Evolutionary conservation across 2,888 invertebrate genomes (phyloP), one percentile per base, ranked within the genome.

Genomic region (Phaonia tiefii): DNA sequence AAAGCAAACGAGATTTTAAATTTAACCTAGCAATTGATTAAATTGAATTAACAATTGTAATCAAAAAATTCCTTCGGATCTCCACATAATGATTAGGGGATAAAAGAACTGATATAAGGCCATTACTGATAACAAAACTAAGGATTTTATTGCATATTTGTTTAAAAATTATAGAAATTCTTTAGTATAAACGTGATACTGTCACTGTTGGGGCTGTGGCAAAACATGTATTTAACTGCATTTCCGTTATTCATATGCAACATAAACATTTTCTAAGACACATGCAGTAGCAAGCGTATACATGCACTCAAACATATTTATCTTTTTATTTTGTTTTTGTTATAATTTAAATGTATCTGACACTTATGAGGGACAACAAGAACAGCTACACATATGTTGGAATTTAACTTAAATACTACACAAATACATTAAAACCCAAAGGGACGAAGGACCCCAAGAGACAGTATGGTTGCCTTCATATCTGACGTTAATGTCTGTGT

Each of bases 201-300:
- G 31, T 31, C 8, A 8, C 31, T 31, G 7, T 25, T 22, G 51
- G 11, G 39, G 5, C 15, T 46, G 10, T 11, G 39, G 11, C 49
- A 39, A 46, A 60, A 58, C 51, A 11, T 66, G 66, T 25, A 72
- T 77, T 72, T 60, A 66, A 51, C 77, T 77, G 77, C 77, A 77
- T 72, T 77, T 72, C 72, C 77, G 66, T 71, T 77, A 7, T 46
- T 17, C 58, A 69, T 75, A 60, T 37, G 60, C 37, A 60, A 39
- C 60, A 60, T 60, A 60, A 60, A 60, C 37, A 39, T 37, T 39
- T 39, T 15, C 22, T 17, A 49, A 46, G 15, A 46, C 46, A 46
- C 46, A 17, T 17, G 17, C 15, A 22, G n/a, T n/a, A n/a, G n/a
- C n/a, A n/a, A n/a, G n/a, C 54, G 25, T 8, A 22, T 22, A 51